Evolutionary conservation across 2,113 vertebrate species (phyloP), one percentile per base, ranked within the genome.

Genomic region (Nymphicus hollandicus): DNA sequence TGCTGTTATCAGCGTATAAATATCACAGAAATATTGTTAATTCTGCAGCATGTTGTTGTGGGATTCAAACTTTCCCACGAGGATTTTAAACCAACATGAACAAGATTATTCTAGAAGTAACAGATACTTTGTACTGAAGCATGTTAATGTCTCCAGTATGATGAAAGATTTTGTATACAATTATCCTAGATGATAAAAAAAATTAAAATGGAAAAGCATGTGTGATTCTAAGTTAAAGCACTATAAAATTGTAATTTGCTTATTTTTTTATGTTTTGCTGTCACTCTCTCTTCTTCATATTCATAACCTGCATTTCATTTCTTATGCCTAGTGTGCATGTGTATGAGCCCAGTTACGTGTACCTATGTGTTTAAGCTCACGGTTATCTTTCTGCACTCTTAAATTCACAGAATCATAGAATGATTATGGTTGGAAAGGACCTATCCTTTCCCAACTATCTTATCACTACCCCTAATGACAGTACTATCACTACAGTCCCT

Each of bases 251-350:
- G 5, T 7, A 78, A 88, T 28, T 4, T 31, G 17, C n/a, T 74
- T 61, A 5, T 28, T 78, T 91, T 76, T 81, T 72, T 69, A 85
- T 72, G 29, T 80, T 60, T 89, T 71, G 9, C 7, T 72, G 16
- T 58, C 29, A 39, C 23, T 63, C 44, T 11, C 6, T 64, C 7
- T 17, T 83, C 35, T 65, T 87, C 81, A 4, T 31, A 46, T 80
- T 73, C 14, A 41, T 63, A 88, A 56, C 10, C 4, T 9, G 52
- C 0, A 0, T 28, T 69, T 39, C 2, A 31, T 20, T 77, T 65
- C 71, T 93, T 35, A 55, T 70, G 24, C 7, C 33, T 16, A 41
- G 24, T 35, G 37, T 20, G 16, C 20, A 14, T 15, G 2, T 20
- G 7, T 37, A n/a, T 23, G 44, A 64, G 29, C 22, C 14, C 29